Evolutionary conservation across 2,797 vertebrate genomes (phyloP).

Genomic region (Pseudochaenichthys georgianus): DNA sequence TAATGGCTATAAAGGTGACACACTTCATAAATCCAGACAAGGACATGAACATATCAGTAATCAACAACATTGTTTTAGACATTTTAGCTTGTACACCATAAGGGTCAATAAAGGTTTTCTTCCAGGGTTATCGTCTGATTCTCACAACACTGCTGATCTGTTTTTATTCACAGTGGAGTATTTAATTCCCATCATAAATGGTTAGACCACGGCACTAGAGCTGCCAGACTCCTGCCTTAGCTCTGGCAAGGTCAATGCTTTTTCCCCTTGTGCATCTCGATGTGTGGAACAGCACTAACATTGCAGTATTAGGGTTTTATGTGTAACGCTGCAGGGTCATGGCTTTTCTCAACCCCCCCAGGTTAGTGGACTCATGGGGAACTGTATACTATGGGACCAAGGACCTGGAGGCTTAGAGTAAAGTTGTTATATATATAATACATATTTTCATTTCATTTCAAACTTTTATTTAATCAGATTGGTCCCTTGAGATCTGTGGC

Average conservation of each 20-base stretch:
- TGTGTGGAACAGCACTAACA: slow-evolving; percentile 28
- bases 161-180: slow-evolving; percentile 27
- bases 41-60: not conserved
- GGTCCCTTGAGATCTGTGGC: no score
- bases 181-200: slow-evolving; percentile 37
- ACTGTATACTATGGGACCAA: not conserved
- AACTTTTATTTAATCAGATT: no score
- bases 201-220: slow-evolving; percentile 36
- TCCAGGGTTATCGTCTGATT: slow-evolving; percentile 6
- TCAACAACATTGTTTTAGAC: not conserved
- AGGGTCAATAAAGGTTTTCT: not conserved
- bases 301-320: slow-evolving; percentile 35
- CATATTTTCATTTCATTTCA: no score
- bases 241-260: slow-evolving; percentile 43
- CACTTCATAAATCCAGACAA: no score
- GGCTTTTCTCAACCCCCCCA: slow-evolving; percentile 10
- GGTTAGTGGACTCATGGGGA: slow-evolving; percentile 27
- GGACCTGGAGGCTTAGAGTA: no score
- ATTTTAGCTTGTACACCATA: not conserved
- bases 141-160: not conserved
- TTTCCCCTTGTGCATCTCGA: slow-evolving; percentile 12
- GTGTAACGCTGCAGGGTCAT: slow-evolving; percentile 30
- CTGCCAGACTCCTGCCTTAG: slow-evolving; percentile 25
- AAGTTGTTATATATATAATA: no score
- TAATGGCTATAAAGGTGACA: not conserved